Base-by-base conservation (phyloP, 2,797 vertebrate genomes). In the Mormyrus hasselquistii region DNA sequence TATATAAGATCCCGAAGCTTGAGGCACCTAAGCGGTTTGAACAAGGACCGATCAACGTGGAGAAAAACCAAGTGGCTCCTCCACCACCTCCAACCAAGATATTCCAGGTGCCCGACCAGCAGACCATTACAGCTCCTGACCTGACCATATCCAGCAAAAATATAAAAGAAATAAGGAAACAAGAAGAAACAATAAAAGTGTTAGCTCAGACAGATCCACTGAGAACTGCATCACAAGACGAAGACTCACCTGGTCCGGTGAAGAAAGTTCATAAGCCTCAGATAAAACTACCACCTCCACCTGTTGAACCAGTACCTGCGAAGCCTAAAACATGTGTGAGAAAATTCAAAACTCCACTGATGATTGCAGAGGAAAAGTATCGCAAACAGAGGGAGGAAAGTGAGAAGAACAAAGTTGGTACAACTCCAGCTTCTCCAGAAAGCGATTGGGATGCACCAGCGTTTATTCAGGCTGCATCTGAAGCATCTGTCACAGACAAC, bases 321-420 rank as follows among this genome's bases (percentile, higher is more conserved):
- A 94, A 91, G 89, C 89, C 95, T 2, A 96, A 93, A 90, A 93
- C 96, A 0, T 97, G 95, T 8, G 93, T 94, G 86, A 95, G 96
- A 92, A 98, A 98, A 95, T 99, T 98, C 92, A 98, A 97, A 95
- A 99, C 98, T 4, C 98, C 98, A 55, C 95, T 99, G 92, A 98
- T 99, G 97, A 95, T 98, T 0, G 98, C 98, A 52, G 98, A 98
- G 93, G 98, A 99, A 92, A 95, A 94, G 85, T 99, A 96, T 83
- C 96, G 96, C 38, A 96, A 95, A 90, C 96, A 98, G 91, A 96
- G 50, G 89, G 96, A 97, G 49, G 96, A 97, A 88, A 91, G 89
- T 19, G 96, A 96, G 76, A 96, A 90, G 88, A 95, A 91, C 89
- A 95, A 91, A 90, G 90, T n/a, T 82, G 93, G 90, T 34, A 92